A percentile compares a stretch with the other conserved stretches of the same genome.
Evolutionary conservation across 1,140 invertebrate genomes (phyloP).

Genomic region (Megalonaias nervosa): DNA sequence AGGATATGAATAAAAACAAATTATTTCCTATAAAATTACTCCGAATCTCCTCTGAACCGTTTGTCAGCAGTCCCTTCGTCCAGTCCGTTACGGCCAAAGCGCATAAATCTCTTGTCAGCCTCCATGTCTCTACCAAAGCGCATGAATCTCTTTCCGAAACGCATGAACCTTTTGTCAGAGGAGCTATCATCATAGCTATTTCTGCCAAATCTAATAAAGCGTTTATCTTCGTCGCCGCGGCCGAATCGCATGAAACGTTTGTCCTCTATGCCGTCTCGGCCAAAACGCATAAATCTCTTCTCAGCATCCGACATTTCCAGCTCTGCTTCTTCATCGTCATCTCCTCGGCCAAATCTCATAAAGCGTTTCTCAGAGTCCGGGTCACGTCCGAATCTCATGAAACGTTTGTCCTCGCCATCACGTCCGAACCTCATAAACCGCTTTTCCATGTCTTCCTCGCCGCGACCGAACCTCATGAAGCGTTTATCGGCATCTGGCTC

Average conservation of each 20-base stretch:
- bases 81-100: slow-evolving; percentile 40
- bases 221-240: slow-evolving; percentile 32
- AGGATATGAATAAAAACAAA: no score
- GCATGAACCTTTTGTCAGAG: slow-evolving; percentile 54
- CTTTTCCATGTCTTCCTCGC: slow-evolving; percentile 29
- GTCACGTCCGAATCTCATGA: slow-evolving; percentile 52
- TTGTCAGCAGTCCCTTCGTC: no score
- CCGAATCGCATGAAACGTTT: slow-evolving; percentile 58
- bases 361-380: slow-evolving; percentile 43
- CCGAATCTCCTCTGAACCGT: no score
- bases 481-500: slow-evolving; percentile 38
- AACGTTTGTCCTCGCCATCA: slow-evolving; percentile 39
- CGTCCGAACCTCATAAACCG: slow-evolving; percentile 56
- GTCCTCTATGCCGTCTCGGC: slow-evolving; percentile 35
- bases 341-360: slow-evolving; percentile 44
- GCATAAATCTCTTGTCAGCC: slow-evolving; percentile 56
- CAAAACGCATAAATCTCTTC: slow-evolving; percentile 60
- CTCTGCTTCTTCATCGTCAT: slow-evolving; percentile 25
- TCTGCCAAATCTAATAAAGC: slow-evolving; percentile 49
- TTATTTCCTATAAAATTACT: no score
- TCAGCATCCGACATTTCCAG: slow-evolving; percentile 24
- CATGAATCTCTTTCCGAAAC: slow-evolving; percentile 51
- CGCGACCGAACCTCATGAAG: slow-evolving; percentile 56
- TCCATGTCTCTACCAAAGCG: slow-evolving; percentile 41
- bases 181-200: slow-evolving; percentile 13